Evolutionary conservation across 2,797 vertebrate genomes (phyloP), one percentile per base, ranked within the genome.

Genomic region (Halcyon smyrnensis): DNA sequence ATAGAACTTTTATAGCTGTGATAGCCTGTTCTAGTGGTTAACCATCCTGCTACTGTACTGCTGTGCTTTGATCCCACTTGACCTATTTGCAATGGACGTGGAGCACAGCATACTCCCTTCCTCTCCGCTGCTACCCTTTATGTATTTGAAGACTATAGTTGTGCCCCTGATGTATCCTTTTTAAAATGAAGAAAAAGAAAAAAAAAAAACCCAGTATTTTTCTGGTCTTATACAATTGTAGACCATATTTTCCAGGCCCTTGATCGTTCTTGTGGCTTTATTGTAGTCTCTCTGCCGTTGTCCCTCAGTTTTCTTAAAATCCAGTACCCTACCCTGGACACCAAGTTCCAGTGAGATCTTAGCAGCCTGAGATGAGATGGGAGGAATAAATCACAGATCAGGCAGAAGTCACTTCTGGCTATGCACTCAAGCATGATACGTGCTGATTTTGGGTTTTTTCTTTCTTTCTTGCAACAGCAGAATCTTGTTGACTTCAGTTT

Each of bases 391-490:
- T 69, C 34, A 15, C 13, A 71, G 24, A 19, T 24, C 17, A 45
- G 57, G 14, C 24, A 90, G 73, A 84, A 84, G 36, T 89, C 25
- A 27, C 4, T 90, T 4, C 32, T 90, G 25, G 17, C 12, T 30
- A 8, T 30, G 11, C 1, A 6, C 0, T 0, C 11, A 23, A 69
- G 24, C 17, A 15, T 60, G 20, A 45, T 45, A 4, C 28, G 90
- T 80, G 24, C 8, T 78, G 39, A 23, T 24, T 24, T 39, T 14
- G 6, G 6, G 50, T n/a, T 43, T 27, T 4, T 2, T 32, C 19
- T 34, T 73, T 56, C 23, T 73, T 43, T 54, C 50, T 89, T 84
- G 18, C 25, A 80, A 30, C 12, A 36, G 20, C 20, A 28, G 45
- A 17, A 8, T 39, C 12, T 39, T 68, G 19, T 67, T 85, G 18